Conservation (phyloP, 2,888 invertebrate species). For the Dilophus febrilis region DNA sequence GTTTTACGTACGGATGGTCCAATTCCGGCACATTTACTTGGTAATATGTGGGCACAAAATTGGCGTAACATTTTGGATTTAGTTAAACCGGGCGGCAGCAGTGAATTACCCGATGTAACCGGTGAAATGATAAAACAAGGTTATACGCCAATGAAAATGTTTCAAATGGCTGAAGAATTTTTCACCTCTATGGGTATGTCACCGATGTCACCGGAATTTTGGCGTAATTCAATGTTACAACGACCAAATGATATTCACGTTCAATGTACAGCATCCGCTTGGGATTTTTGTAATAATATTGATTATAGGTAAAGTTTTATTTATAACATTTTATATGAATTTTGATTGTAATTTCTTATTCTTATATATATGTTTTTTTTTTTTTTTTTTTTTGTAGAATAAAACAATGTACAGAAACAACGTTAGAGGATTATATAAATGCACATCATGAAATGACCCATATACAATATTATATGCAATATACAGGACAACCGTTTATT, state of each 20-base stretch:
- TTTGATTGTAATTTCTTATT: slow-evolving; percentile 13
- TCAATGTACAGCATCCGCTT: slow-evolving; percentile 60
- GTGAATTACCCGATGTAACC: slow-evolving; percentile 54
- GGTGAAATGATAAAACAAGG: slow-evolving; percentile 58
- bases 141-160: slow-evolving; percentile 58
- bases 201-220: slow-evolving; percentile 68
- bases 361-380: too few species aligned
- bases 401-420: slow-evolving; percentile 66
- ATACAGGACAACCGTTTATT: slow-evolving; percentile 52
- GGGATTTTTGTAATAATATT: slow-evolving; percentile 71
- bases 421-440: slow-evolving; percentile 57
- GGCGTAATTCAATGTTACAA: slow-evolving; percentile 64
- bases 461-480: slow-evolving; percentile 64
- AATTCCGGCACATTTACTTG: slow-evolving; percentile 69
- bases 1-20: slow-evolving; percentile 49
- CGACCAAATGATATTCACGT: slow-evolving; percentile 49
- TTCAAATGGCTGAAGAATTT: slow-evolving; percentile 69
- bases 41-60: slow-evolving; percentile 73
- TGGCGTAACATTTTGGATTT: slow-evolving; percentile 61
- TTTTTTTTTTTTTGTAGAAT: too few species aligned
- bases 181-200: slow-evolving; percentile 65
- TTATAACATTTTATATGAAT: not conserved
- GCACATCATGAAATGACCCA: slow-evolving; percentile 75
- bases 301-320: slow-evolving; percentile 42
- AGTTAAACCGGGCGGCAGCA: slow-evolving; percentile 57